A percentile compares a stretch with the other conserved stretches of the same genome.
These are phyloP conservation scores for Brachionus paranguensis DNA, from an alignment of 1,140 invertebrate species.

Conservation along the genomic window DNA sequence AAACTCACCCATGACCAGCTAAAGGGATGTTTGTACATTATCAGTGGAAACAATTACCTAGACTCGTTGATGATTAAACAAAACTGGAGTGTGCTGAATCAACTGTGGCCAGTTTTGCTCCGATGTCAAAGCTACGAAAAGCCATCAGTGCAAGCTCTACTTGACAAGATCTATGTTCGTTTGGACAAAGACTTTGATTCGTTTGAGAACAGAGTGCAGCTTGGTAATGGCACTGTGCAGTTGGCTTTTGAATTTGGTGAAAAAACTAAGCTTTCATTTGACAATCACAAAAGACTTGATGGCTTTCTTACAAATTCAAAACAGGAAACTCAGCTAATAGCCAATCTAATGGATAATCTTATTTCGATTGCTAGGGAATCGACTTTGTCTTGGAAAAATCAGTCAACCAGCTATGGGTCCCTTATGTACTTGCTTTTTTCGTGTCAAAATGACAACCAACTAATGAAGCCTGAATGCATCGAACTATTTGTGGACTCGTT, in stretches of 20 bases:
- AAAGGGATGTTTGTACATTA: slow-evolving; percentile 67
- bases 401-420: slow-evolving; percentile 8
- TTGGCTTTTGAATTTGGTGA: not conserved
- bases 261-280: not conserved
- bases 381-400: slow-evolving; percentile 21
- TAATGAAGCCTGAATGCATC: not conserved
- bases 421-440: slow-evolving; percentile 1
- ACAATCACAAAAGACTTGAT: slow-evolving; percentile 56
- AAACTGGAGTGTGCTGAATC: slow-evolving; percentile 67
- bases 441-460: not conserved
- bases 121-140: slow-evolving; percentile 71
- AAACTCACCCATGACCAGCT: slow-evolving; percentile 62
- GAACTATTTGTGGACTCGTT: slow-evolving; percentile 25
- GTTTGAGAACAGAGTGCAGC: slow-evolving; percentile 54
- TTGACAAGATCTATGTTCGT: slow-evolving; percentile 61
- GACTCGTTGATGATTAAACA: slow-evolving; percentile 64
- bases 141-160: slow-evolving; percentile 68
- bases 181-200: slow-evolving; percentile 58
- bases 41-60: slow-evolving; percentile 62
- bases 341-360: slow-evolving; percentile 33
- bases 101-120: slow-evolving; percentile 67
- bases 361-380: slow-evolving; percentile 42
- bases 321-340: slow-evolving; percentile 39
- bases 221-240: slow-evolving; percentile 42
- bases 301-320: slow-evolving; percentile 52